These are phyloP conservation scores for Brachionus manjavacas DNA, from an alignment of 1,140 invertebrate species.

Conservation along the genomic window DNA sequence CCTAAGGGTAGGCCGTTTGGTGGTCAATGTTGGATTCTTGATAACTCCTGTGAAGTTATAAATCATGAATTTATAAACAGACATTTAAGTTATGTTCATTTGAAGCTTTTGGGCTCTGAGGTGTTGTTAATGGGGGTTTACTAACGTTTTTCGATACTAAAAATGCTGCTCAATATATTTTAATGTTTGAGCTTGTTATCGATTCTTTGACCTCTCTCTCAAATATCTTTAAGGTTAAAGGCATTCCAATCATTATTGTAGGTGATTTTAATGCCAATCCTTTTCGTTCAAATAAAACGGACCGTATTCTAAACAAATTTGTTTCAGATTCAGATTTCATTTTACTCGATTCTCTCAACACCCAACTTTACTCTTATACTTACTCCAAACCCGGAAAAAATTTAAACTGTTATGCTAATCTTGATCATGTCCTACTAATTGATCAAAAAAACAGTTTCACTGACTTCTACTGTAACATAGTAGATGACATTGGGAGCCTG, in stretches of 20 bases:
- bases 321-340: background rate
- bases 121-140: background rate
- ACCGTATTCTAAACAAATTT: background rate
- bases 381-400: background rate
- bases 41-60: background rate
- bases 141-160: background rate
- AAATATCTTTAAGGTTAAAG: background rate
- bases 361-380: background rate
- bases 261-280: background rate
- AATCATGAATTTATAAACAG: background rate
- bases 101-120: background rate
- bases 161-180: background rate
- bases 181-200: background rate
- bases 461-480: background rate
- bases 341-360: background rate
- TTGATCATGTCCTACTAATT: background rate
- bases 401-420: background rate
- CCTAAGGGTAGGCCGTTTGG: background rate
- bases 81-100: background rate
- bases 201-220: no score
- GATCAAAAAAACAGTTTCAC: background rate
- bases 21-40: background rate
- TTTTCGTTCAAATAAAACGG: background rate
- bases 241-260: background rate
- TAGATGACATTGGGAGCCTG: background rate